Conservation (phyloP, 2,797 vertebrate genomes). For the Salmo trutta region DNA sequence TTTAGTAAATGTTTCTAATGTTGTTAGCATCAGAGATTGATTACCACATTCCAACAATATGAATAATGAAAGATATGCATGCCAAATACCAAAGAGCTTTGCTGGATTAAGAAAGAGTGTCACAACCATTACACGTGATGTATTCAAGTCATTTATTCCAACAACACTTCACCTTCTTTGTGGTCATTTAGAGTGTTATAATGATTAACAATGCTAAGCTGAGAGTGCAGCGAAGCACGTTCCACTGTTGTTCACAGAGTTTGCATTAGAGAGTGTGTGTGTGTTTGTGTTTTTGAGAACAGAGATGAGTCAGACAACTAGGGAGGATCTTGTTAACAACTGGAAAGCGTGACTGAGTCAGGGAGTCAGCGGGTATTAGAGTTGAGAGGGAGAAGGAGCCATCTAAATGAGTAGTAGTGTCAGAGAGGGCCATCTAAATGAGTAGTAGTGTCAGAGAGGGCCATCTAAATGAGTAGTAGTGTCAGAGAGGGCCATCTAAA, state of each 20-base stretch:
- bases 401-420: not conserved
- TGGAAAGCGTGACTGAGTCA: conserved; percentile 31
- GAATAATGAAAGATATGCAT: conserved; percentile 28
- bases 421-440: not conserved
- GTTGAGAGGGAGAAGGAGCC: not conserved
- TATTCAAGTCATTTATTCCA: conserved; percentile 30
- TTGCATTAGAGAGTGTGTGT: not conserved
- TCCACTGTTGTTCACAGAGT: not conserved
- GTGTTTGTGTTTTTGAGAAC: not conserved
- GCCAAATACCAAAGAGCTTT: conserved; percentile 31
- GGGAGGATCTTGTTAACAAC: conserved; percentile 16
- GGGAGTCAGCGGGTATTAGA: conserved; percentile 46
- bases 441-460: too few species aligned
- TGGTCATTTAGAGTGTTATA: conserved; percentile 20
- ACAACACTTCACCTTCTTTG: conserved; percentile 25
- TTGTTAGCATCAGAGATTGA: conserved; percentile 12
- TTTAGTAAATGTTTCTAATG: conserved; percentile 27
- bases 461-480: too few species aligned
- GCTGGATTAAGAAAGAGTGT: conserved; percentile 23
- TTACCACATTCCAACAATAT: conserved; percentile 35
- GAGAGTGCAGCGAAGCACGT: conserved; percentile 22
- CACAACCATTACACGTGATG: conserved; percentile 31
- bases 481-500: too few species aligned
- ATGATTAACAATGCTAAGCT: conserved; percentile 32
- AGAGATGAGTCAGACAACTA: conserved; percentile 40